Evolutionary conservation across 2,797 vertebrate species (phyloP).

Genomic region (Melanotaenia parkinsoni): DNA sequence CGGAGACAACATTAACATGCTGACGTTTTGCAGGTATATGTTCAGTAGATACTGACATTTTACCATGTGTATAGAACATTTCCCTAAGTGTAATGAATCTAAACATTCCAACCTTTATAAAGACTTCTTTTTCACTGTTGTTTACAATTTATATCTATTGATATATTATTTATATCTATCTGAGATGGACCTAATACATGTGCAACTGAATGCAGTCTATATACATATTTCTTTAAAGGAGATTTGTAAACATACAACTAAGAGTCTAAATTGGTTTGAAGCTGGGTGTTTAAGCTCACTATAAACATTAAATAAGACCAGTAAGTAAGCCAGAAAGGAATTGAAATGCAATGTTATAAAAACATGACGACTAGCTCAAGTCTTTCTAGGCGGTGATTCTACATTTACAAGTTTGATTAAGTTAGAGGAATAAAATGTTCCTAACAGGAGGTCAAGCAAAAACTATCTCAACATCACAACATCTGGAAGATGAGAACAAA

Average conservation of each 20-base stretch:
- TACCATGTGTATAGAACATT: not conserved
- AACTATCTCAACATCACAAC: not conserved
- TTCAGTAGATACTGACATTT: not conserved
- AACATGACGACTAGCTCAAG: not conserved
- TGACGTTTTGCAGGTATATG: not conserved
- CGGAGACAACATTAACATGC: not conserved
- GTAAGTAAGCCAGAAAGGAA: not conserved
- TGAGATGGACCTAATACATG: not conserved
- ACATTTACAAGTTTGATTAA: not conserved
- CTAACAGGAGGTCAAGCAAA: not conserved
- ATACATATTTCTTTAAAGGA: not conserved
- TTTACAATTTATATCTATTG: not conserved
- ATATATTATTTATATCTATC: not conserved
- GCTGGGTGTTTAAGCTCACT: too few relatives aligned
- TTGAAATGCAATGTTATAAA: not conserved
- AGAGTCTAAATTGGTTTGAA: not conserved
- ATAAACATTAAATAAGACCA: not conserved
- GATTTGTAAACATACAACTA: not conserved
- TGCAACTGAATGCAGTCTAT: not conserved
- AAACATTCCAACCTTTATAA: not conserved
- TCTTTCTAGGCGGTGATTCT: not conserved
- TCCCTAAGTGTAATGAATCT: not conserved
- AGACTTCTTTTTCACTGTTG: not conserved
- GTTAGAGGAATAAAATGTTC: not conserved
- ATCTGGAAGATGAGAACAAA: not conserved